phyloP scores from a whole-genome alignment of 2,888 invertebrate species.

The Drosophila longiperda region DNA sequence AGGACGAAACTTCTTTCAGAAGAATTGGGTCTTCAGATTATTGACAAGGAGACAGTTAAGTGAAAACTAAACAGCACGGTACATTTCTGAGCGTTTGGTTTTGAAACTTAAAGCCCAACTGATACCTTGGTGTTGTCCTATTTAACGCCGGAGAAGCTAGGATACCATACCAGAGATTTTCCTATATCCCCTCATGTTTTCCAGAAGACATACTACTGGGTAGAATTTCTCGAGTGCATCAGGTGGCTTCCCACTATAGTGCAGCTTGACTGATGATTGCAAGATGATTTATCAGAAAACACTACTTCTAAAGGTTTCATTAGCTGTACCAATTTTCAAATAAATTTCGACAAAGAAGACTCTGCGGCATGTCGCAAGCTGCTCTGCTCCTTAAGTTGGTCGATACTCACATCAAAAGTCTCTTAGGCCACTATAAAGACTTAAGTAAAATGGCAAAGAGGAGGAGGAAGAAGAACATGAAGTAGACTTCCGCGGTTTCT shows the following conservation, averaged over 20 bases:
- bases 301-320: neutral
- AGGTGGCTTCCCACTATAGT: neutral
- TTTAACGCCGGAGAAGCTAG: neutral
- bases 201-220: neutral
- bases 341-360: neutral
- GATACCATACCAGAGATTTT: neutral
- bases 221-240: neutral
- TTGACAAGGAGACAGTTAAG: too few relatives aligned
- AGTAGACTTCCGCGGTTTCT: neutral
- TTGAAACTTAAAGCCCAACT: neutral
- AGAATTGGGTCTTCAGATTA: neutral
- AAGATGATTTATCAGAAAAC: neutral
- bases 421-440: neutral
- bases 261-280: neutral
- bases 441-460: neutral
- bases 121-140: neutral
- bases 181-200: neutral
- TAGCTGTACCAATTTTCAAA: neutral
- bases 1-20: neutral
- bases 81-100: neutral
- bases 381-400: neutral
- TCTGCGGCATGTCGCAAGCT: neutral
- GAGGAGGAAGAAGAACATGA: neutral
- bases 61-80: neutral
- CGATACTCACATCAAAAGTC: neutral